A percentile compares a stretch with the other conserved stretches of the same genome.
Conservation (phyloP, 2,888 invertebrate genomes). For the Muscina levida region DNA sequence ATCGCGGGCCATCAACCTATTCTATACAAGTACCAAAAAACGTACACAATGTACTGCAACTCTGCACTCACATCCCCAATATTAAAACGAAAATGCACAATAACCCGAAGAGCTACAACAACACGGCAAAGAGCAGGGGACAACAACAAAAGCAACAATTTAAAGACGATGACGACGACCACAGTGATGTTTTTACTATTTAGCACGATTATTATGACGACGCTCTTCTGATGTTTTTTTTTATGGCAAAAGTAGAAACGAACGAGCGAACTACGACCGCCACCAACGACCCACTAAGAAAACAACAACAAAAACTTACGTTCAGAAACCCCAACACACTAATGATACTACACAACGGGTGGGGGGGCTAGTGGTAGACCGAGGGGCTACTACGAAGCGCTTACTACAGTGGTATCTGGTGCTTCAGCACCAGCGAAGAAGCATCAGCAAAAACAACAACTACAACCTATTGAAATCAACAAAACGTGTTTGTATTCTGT, state of each 20-base stretch:
- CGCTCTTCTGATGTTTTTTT: not conserved
- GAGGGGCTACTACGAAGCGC: too few species aligned
- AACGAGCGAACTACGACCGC: conserved; percentile 15
- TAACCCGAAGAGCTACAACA: not conserved
- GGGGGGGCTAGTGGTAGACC: too few species aligned
- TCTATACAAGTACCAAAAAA: too few species aligned
- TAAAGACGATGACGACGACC: not conserved
- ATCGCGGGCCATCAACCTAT: too few species aligned
- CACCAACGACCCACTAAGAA: not conserved
- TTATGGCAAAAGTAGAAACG: not conserved
- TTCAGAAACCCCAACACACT: too few species aligned
- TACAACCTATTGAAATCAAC: conserved; percentile 2
- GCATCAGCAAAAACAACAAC: not conserved
- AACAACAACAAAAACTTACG: not conserved
- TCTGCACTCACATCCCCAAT: too few species aligned
- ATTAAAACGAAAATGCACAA: conserved; percentile 6
- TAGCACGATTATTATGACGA: conserved; percentile 5
- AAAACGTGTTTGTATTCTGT: conserved; percentile 36
- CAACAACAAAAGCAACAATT: conserved; percentile 9
- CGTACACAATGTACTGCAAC: too few species aligned
- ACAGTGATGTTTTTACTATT: not conserved
- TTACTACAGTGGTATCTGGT: too few species aligned
- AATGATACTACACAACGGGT: too few species aligned
- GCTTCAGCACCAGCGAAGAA: too few species aligned
- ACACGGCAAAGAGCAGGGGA: too few species aligned